Percentiles rank a stretch among this genome's conserved stretches.
phyloP scores from a whole-genome alignment of 92 coral and sea anemone species.

The Palythoa caribaeorum region DNA sequence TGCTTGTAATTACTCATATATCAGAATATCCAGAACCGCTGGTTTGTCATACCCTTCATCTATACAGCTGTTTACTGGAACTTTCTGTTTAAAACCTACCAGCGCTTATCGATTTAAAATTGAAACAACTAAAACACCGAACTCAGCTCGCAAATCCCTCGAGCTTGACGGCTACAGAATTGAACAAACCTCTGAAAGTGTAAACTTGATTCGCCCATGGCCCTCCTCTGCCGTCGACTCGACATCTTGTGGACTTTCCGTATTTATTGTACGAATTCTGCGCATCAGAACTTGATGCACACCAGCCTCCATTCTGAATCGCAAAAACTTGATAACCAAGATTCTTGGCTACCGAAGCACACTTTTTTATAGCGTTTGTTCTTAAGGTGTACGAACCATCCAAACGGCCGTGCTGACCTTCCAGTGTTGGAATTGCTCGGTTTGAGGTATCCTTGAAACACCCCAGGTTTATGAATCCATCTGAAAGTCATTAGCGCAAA shows the following conservation, averaged over 20 bases:
- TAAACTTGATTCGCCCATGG: constrained; percentile 57
- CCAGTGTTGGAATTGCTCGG: constrained; percentile 51
- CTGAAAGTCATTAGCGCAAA: neutral
- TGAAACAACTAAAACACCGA: neutral
- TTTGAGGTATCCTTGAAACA: constrained; percentile 35
- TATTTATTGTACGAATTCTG: constrained; percentile 30
- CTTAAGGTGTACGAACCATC: constrained; percentile 25
- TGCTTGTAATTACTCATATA: too few species aligned
- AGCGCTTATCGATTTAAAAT: too few species aligned
- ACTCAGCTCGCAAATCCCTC: neutral
- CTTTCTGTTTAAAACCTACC: too few species aligned
- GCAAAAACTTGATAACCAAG: constrained; percentile 54
- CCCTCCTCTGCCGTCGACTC: constrained; percentile 52
- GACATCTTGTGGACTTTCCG: constrained; percentile 39
- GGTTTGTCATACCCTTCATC: neutral
- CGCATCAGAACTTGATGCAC: constrained; percentile 46
- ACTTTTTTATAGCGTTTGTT: constrained; percentile 38
- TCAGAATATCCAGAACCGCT: too few species aligned
- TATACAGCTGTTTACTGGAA: too few species aligned
- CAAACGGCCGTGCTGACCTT: constrained; percentile 42
- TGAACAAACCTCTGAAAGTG: constrained; percentile 7
- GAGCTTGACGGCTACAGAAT: neutral
- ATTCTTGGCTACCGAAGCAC: constrained; percentile 18
- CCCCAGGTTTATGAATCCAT: constrained; percentile 13
- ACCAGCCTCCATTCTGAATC: constrained; percentile 54